Percentiles rank a stretch among this genome's conserved stretches.
Conservation (phyloP, 2,113 vertebrate genomes). For the Periophthalmodon schlosseri region DNA sequence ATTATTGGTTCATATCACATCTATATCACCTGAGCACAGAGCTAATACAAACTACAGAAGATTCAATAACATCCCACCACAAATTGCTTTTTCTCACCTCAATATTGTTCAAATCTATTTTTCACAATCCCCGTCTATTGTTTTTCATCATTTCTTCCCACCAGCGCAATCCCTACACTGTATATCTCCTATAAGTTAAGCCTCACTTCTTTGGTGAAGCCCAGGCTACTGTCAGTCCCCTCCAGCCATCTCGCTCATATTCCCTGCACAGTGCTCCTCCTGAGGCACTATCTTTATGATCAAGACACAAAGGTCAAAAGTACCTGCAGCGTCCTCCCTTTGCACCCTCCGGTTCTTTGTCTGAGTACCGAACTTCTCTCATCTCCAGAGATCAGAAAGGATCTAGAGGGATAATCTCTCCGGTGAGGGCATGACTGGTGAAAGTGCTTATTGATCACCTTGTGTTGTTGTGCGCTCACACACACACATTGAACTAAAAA, state of each 20-base stretch:
- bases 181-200: background rate
- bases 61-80: slow-evolving; percentile 15
- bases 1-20: background rate
- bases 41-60: slow-evolving; percentile 42
- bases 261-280: slow-evolving; percentile 39
- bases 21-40: slow-evolving; percentile 10
- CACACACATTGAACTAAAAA: slow-evolving; percentile 36
- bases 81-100: slow-evolving; percentile 25
- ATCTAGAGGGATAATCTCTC: slow-evolving; percentile 67
- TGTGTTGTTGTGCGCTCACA: slow-evolving; percentile 62
- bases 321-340: slow-evolving; percentile 33
- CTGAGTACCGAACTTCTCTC: slow-evolving; percentile 44
- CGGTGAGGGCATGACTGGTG: slow-evolving; percentile 50
- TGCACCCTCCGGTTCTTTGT: slow-evolving; percentile 46
- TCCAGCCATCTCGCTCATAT: slow-evolving; percentile 8
- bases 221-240: slow-evolving; percentile 5
- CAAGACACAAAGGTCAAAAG: slow-evolving; percentile 64
- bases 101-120: slow-evolving; percentile 7
- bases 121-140: slow-evolving; percentile 20
- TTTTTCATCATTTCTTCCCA: slow-evolving; percentile 23
- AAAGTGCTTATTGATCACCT: slow-evolving; percentile 75
- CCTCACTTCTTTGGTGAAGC: slow-evolving; percentile 10
- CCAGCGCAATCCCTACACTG: slow-evolving; percentile 32
- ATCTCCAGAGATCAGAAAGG: slow-evolving; percentile 58
- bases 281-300: slow-evolving; percentile 44